Evolutionary conservation across 2,113 vertebrate genomes (phyloP).

Genomic region (Cyprinus carpio): DNA sequence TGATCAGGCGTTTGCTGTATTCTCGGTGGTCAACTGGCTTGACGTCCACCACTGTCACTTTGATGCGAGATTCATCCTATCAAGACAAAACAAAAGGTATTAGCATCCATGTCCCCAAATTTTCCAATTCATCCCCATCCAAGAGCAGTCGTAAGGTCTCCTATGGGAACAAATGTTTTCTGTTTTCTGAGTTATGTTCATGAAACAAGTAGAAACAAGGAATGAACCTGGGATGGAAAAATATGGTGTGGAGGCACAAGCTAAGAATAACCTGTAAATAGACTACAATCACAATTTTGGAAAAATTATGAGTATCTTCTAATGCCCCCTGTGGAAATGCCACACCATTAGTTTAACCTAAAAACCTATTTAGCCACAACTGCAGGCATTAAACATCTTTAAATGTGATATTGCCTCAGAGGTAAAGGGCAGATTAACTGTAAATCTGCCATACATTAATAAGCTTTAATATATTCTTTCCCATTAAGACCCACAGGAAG

Average conservation of each 20-base stretch:
- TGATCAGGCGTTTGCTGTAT: constrained; percentile 87
- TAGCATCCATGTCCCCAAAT: background rate
- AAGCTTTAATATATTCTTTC: background rate
- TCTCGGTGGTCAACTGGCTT: constrained; percentile 92
- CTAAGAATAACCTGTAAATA: background rate
- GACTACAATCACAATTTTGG: background rate
- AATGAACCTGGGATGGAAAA: background rate
- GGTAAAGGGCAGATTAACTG: background rate
- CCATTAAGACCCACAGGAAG: background rate
- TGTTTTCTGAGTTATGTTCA: background rate
- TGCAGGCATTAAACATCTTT: constrained; percentile 23
- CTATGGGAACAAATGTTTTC: background rate
- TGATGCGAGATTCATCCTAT: constrained; percentile 95
- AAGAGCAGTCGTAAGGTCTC: background rate
- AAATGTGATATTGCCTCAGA: background rate
- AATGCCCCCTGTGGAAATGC: constrained; percentile 8
- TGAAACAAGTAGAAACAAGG: background rate
- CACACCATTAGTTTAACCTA: constrained; percentile 22
- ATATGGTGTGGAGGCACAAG: background rate
- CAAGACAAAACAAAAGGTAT: constrained; percentile 10
- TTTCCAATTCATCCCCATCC: background rate
- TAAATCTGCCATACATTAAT: constrained; percentile 20
- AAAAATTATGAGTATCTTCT: background rate
- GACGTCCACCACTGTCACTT: constrained; percentile 87
- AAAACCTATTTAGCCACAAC: constrained; percentile 16